Evolutionary conservation across 2,797 vertebrate genomes (phyloP).

Genomic region (Pitangus sulphuratus): DNA sequence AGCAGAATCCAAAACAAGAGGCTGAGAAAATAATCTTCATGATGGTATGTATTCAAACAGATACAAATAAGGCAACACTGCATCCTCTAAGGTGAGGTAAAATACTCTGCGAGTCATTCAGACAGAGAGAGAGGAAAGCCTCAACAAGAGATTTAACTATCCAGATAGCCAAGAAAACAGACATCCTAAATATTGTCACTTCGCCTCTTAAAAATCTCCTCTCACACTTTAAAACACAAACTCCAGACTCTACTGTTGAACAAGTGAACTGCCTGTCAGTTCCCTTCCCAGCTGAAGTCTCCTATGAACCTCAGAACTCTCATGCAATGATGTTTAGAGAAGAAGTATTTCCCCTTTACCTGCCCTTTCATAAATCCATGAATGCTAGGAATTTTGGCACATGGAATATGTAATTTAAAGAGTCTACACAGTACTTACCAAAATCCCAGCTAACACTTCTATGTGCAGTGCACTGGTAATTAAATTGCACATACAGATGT

Average conservation of each 20-base stretch:
- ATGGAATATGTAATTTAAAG: background rate
- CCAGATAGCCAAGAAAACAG: background rate
- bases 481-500: background rate
- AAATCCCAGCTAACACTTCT: background rate
- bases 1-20: background rate
- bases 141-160: background rate
- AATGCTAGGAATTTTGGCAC: background rate
- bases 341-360: background rate
- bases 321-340: background rate
- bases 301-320: background rate
- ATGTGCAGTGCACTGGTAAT: fast-evolving
- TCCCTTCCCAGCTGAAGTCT: background rate
- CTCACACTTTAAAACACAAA: background rate
- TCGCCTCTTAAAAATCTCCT: background rate
- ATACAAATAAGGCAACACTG: background rate
- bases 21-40: background rate
- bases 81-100: background rate
- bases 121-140: background rate
- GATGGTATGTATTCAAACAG: background rate
- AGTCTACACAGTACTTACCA: background rate
- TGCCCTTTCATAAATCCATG: background rate
- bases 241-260: background rate
- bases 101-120: background rate
- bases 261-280: background rate
- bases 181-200: background rate